Conservation (phyloP, 2,797 vertebrate species). For the Hypotaenidia philippensis region DNA sequence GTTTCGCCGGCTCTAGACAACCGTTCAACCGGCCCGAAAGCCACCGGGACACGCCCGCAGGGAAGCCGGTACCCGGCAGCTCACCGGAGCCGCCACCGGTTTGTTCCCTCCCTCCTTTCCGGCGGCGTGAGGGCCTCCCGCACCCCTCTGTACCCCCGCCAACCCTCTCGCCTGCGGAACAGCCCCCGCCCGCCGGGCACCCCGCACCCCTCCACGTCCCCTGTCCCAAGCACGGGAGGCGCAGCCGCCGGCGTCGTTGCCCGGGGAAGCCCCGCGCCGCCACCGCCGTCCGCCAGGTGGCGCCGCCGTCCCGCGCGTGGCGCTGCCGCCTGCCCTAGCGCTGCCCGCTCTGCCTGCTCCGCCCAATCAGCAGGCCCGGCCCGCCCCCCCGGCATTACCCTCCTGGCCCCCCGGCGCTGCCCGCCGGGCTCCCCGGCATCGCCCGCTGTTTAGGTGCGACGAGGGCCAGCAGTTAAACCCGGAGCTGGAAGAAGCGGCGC, state of each 20-base stretch:
- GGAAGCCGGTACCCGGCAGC: no score
- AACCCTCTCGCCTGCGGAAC: not conserved
- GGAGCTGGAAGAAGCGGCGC: accelerated
- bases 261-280: no score
- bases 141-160: no score
- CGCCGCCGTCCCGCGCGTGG: not conserved
- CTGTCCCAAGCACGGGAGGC: no score
- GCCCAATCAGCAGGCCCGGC: no score
- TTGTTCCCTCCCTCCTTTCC: no score
- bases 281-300: not conserved
- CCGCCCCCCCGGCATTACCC: no score
- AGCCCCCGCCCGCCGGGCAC: not conserved
- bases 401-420: no score
- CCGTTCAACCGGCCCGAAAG: accelerated
- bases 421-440: no score
- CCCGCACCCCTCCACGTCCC: not conserved
- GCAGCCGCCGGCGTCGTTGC: not conserved
- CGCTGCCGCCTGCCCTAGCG: not conserved
- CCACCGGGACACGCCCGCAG: accelerated
- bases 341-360: not conserved
- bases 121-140: accelerated
- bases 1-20: accelerated
- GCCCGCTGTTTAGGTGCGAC: not conserved
- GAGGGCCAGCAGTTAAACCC: not conserved
- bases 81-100: no score